Evolutionary conservation across 2,797 vertebrate species (phyloP).

Genomic region (Pyrrhura leucotis): DNA sequence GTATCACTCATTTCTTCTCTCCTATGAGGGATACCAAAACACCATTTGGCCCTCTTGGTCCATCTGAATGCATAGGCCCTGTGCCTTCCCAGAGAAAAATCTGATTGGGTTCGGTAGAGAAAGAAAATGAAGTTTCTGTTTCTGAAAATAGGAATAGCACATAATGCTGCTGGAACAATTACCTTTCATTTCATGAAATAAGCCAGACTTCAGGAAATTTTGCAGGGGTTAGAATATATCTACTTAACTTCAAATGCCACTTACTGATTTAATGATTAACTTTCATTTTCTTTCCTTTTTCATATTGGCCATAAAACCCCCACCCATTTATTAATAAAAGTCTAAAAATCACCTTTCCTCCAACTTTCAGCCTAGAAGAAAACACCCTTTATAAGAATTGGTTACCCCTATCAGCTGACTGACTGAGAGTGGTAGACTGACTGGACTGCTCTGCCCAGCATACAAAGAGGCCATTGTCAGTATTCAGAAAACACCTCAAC

Average conservation of each 20-base stretch:
- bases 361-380: not conserved
- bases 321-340: not conserved
- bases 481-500: not conserved
- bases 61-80: not conserved
- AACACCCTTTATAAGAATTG: not conserved
- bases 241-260: not conserved
- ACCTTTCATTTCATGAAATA: not conserved
- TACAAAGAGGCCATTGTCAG: slow-evolving; percentile 6
- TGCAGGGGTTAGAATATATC: fast-evolving
- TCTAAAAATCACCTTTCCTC: not conserved
- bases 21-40: fast-evolving
- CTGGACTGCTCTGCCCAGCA: not conserved
- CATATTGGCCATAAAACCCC: not conserved
- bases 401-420: slow-evolving; percentile 5
- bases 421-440: not conserved
- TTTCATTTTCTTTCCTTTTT: not conserved
- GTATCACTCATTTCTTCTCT: not conserved
- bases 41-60: not conserved
- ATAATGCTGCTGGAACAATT: not conserved
- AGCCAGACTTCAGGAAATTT: not conserved
- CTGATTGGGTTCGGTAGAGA: not conserved
- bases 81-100: not conserved
- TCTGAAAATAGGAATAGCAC: not conserved
- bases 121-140: not conserved
- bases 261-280: not conserved